Base-by-base conservation (phyloP, 2,113 vertebrate species). In the Pseudolaguvia tuberculata region DNA sequence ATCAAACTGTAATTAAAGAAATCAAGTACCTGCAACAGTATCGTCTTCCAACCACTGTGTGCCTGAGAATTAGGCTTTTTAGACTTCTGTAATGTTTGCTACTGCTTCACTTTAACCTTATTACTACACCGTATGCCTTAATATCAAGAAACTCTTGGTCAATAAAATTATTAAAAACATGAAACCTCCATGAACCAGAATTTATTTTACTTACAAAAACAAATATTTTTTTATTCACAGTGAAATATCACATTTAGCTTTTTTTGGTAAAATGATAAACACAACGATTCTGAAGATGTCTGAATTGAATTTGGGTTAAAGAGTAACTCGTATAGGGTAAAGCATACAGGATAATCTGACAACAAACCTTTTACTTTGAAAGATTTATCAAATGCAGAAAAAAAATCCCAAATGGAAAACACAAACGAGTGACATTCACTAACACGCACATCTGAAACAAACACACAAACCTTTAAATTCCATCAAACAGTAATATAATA, bases 131-230 rank as follows among this genome's bases (percentile, higher is more conserved):
- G 45, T 18, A 2, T 48, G 55, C 29, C 52, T 73, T 56, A 56
- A 23, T 71, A 53, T 31, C 31, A 11, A 70, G 10, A 31, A 2
- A 1, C 12, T 31, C 47, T n/a, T n/a, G n/a, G 7, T 72, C 18
- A 21, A 56, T n/a, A 47, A 29, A 56, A 77, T 48, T 7, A 72
- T 70, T 75, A 3, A 29, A 25, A 77, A 45, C 47, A 75, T 63
- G 73, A 47, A 59, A 79, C 79, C 78, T 87, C 88, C 85, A 85
- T 81, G 85, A 82, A 86, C 85, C 74, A 76, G 82, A 79, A 73
- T 85, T 85, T 14, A 39, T 78, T 88, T 83, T 76, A 86, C 85
- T 87, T 87, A 87, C 83, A 85, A 86, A 89, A 80, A 42, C 47
- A 78, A 59, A 75, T 69, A 84, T 81, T 80, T 75, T 83, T 59